These are phyloP conservation scores for Galerucella nymphaeae DNA, from an alignment of 2,888 invertebrate genomes.

Conservation along the genomic window DNA sequence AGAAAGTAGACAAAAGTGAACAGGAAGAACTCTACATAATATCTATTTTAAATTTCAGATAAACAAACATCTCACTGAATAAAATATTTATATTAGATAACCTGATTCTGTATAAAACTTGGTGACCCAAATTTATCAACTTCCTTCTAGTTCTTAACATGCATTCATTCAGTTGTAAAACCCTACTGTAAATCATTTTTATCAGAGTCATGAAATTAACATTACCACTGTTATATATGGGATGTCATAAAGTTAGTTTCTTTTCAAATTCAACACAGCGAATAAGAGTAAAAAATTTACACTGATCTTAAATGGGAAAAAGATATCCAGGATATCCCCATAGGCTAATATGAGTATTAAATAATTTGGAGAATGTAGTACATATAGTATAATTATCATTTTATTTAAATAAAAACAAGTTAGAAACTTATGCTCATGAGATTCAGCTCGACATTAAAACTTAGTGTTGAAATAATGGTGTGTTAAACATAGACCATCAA, in stretches of 20 bases:
- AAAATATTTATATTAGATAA: conserved; percentile 21
- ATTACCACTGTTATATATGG: not conserved
- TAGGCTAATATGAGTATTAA: too few species aligned
- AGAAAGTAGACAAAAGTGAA: not conserved
- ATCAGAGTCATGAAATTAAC: not conserved
- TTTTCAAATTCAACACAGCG: not conserved
- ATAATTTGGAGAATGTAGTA: too few species aligned
- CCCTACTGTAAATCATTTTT: not conserved
- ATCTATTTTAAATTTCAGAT: conserved; percentile 5
- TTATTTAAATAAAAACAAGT: too few species aligned
- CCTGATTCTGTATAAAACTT: conserved; percentile 3
- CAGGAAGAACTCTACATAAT: not conserved
- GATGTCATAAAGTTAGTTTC: not conserved
- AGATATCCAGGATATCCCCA: too few species aligned
- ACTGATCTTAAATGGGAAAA: too few species aligned
- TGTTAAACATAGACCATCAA: too few species aligned
- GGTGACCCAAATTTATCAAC: conserved; percentile 8
- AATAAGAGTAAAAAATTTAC: too few species aligned
- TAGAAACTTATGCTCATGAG: too few species aligned
- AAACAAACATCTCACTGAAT: not conserved
- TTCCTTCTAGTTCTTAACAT: not conserved
- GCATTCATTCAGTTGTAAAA: not conserved
- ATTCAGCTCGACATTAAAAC: too few species aligned
- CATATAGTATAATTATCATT: too few species aligned
- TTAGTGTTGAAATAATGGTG: too few species aligned